Percentiles rank a stretch among this genome's conserved stretches.
phyloP scores from a whole-genome alignment of 2,797 vertebrate genomes.

The Echiichthys vipera region DNA sequence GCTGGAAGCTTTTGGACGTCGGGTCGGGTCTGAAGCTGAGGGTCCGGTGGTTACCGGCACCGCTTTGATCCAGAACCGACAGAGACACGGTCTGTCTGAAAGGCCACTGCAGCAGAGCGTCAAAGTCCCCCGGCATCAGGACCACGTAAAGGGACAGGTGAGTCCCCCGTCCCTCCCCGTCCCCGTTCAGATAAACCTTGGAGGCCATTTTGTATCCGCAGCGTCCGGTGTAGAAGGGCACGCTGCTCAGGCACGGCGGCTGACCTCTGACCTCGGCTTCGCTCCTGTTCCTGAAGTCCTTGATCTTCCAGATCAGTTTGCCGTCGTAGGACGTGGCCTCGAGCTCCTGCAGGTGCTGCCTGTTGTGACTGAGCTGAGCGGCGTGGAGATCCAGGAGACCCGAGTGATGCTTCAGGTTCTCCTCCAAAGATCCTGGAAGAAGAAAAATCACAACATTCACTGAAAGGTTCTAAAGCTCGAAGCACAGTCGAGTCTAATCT shows the following conservation, averaged over 20 bases:
- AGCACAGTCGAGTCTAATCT: neutral
- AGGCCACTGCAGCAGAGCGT: slow-evolving; percentile 91
- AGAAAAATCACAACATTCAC: slow-evolving; percentile 3
- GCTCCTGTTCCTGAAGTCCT: slow-evolving; percentile 85
- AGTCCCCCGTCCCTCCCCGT: slow-evolving; percentile 87
- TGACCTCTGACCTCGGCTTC: slow-evolving; percentile 84
- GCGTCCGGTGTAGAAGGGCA: slow-evolving; percentile 90
- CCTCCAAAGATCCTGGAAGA: slow-evolving; percentile 80
- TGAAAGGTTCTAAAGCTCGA: neutral
- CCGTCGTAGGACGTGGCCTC: slow-evolving; percentile 89
- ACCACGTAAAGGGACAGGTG: slow-evolving; percentile 92
- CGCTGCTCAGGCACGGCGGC: slow-evolving; percentile 85
- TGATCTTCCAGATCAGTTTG: slow-evolving; percentile 94
- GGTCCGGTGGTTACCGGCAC: slow-evolving; percentile 85
- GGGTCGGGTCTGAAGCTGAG: slow-evolving; percentile 89
- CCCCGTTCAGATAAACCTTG: slow-evolving; percentile 89
- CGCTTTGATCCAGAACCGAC: slow-evolving; percentile 91
- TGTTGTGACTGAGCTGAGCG: slow-evolving; percentile 87
- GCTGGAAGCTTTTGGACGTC: slow-evolving; percentile 88
- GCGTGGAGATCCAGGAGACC: slow-evolving; percentile 87
- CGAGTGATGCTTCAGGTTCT: slow-evolving; percentile 86
- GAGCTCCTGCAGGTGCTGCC: slow-evolving; percentile 89
- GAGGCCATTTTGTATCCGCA: slow-evolving; percentile 91
- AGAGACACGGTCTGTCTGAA: slow-evolving; percentile 91
- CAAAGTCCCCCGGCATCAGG: slow-evolving; percentile 93